Percentiles rank a stretch among this genome's conserved stretches.
Conservation (phyloP, 2,888 invertebrate genomes). For the Ectropis crepuscularia region DNA sequence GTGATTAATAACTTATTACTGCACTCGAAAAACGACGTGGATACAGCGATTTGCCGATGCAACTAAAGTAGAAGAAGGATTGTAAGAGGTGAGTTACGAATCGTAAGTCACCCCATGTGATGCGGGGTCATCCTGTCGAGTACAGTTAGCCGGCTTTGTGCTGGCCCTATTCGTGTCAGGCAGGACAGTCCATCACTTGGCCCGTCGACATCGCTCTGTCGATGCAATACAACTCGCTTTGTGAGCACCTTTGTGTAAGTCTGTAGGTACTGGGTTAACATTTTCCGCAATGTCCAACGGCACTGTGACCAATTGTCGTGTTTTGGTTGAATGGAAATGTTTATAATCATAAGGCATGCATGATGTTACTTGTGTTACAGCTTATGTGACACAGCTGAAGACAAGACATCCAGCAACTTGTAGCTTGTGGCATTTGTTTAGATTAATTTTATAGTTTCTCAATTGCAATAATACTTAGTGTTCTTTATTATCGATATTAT, state of each 20-base stretch:
- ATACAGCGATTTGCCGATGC: slow-evolving; percentile 46
- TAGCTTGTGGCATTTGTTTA: neutral
- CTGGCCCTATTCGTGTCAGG: slow-evolving; percentile 70
- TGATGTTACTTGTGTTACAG: slow-evolving; percentile 13
- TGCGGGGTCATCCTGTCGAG: slow-evolving; percentile 69
- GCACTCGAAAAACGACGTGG: slow-evolving; percentile 46
- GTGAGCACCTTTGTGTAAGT: slow-evolving; percentile 50
- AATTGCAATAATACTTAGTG: too few species aligned
- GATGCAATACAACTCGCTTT: slow-evolving; percentile 65
- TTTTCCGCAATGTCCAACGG: slow-evolving; percentile 39
- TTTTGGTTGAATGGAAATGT: slow-evolving; percentile 26
- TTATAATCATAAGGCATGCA: slow-evolving; percentile 20
- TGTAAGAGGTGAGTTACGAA: slow-evolving; percentile 46
- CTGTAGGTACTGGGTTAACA: slow-evolving; percentile 37
- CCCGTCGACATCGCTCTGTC: slow-evolving; percentile 44
- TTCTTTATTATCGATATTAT: too few species aligned
- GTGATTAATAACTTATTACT: slow-evolving; percentile 65
- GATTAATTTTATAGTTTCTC: too few species aligned
- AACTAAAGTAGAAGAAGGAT: slow-evolving; percentile 49
- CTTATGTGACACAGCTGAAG: neutral
- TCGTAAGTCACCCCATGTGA: slow-evolving; percentile 64
- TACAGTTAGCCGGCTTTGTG: slow-evolving; percentile 76
- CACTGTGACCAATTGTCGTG: slow-evolving; percentile 35
- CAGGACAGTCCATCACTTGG: slow-evolving; percentile 65
- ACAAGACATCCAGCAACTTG: neutral